Percentiles rank a stretch among this genome's conserved stretches.
Evolutionary conservation across 2,113 vertebrate species (phyloP).

Genomic region (Oryzias javanicus): DNA sequence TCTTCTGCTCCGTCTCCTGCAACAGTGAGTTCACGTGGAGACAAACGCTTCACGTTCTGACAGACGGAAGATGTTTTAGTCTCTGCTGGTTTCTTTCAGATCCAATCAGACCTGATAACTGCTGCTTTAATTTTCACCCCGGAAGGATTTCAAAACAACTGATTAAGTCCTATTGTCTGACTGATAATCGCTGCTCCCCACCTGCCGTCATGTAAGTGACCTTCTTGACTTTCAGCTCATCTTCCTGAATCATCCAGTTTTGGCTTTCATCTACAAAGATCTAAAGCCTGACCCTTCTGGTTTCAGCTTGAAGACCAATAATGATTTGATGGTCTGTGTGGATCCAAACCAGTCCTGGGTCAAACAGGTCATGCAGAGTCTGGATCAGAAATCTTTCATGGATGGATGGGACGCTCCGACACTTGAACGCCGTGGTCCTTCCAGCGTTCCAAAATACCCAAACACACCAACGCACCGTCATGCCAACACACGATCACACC

Average conservation of each 20-base stretch:
- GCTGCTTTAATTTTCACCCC: slow-evolving; percentile 50
- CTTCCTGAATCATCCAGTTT: background rate
- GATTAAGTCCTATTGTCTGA: background rate
- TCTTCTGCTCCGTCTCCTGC: slow-evolving; percentile 30
- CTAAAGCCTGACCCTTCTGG: no score
- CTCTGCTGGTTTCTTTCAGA: slow-evolving; percentile 5
- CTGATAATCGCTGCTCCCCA: slow-evolving; percentile 19
- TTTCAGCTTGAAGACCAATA: no score
- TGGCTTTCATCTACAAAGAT: no score
- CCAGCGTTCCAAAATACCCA: no score
- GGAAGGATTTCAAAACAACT: fast-evolving
- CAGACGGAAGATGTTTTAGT: fast-evolving
- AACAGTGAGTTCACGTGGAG: slow-evolving; percentile 27
- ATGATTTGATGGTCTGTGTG: no score
- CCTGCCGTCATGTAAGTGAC: slow-evolving; percentile 53
- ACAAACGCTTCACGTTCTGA: background rate
- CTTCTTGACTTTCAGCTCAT: background rate
- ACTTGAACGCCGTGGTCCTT: no score
- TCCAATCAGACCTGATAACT: slow-evolving; percentile 6
- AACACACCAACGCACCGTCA: no score
- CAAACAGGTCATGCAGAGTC: no score
- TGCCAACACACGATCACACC: no score
- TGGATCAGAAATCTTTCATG: no score
- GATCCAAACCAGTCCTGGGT: no score
- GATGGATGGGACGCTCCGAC: no score